phyloP scores from a whole-genome alignment of 2,888 invertebrate species.

The Polydrusus pterygomalis region DNA sequence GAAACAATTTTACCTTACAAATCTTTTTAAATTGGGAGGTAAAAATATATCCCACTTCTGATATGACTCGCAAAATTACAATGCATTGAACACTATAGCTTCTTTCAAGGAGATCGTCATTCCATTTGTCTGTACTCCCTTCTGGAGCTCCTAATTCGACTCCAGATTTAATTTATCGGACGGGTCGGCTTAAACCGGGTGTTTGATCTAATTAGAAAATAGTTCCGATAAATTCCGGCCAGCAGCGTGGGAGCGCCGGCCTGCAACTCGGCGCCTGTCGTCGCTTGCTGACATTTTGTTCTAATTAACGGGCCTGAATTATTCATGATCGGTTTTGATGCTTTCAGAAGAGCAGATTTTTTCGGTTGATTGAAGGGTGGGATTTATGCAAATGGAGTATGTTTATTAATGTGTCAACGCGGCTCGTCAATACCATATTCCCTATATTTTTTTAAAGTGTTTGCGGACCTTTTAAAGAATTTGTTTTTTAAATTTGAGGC shows the following conservation, averaged over 20 bases:
- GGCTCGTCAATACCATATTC: constrained; percentile 13
- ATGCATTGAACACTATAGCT: too few relatives aligned
- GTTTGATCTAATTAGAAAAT: constrained; percentile 53
- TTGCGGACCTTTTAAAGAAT: neutral
- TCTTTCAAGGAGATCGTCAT: constrained; percentile 31
- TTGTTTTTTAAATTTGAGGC: neutral
- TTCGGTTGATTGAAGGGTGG: constrained; percentile 20
- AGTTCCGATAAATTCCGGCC: constrained; percentile 49
- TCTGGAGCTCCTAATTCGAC: constrained; percentile 30
- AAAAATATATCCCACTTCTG: too few relatives aligned
- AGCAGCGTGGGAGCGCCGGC: constrained; percentile 34
- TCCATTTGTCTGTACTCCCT: constrained; percentile 22
- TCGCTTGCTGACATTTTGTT: constrained; percentile 37
- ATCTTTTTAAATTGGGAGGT: too few relatives aligned
- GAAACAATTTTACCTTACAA: too few relatives aligned
- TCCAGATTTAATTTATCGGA: constrained; percentile 46
- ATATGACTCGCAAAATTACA: too few relatives aligned
- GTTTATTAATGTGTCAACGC: constrained; percentile 24
- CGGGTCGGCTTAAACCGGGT: constrained; percentile 38
- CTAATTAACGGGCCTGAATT: constrained; percentile 34
- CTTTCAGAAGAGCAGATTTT: constrained; percentile 21
- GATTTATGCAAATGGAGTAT: constrained; percentile 19
- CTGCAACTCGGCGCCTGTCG: constrained; percentile 30
- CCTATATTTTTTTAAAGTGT: neutral
- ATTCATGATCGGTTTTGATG: constrained; percentile 35